These are phyloP conservation scores for Melanerpes aurifrons DNA, from an alignment of 2,113 vertebrate species.

Conservation along the genomic window DNA sequence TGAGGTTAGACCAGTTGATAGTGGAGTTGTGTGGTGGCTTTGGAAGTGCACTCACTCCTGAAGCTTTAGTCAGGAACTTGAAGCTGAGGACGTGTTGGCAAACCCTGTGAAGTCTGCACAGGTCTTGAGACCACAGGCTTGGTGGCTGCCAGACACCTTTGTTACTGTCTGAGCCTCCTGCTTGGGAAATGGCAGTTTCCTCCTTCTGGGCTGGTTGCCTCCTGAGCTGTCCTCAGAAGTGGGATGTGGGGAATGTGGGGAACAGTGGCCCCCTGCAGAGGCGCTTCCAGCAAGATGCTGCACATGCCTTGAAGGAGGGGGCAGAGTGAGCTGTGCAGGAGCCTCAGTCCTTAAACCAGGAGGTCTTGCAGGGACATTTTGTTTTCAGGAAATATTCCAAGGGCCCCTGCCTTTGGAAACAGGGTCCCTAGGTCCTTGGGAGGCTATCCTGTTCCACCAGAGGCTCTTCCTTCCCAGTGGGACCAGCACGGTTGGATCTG, in stretches of 20 bases:
- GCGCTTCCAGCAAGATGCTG: neutral
- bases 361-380: neutral
- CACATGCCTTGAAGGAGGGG: neutral
- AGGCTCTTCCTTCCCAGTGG: neutral
- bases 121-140: neutral
- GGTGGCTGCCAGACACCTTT: neutral
- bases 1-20: neutral
- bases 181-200: neutral
- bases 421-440: neutral
- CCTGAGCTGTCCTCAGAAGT: neutral
- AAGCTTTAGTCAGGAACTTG: neutral
- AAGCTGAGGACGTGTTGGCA: neutral
- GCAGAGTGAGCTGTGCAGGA: neutral
- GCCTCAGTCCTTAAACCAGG: neutral
- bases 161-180: neutral
- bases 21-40: neutral
- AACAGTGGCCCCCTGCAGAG: neutral
- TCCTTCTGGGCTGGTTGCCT: neutral
- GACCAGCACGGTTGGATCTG: neutral
- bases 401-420: neutral
- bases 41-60: neutral
- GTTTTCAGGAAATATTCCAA: neutral
- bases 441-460: fast-evolving
- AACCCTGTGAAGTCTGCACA: neutral
- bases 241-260: neutral